Conservation (phyloP, 2,113 vertebrate genomes). For the Conger conger region DNA sequence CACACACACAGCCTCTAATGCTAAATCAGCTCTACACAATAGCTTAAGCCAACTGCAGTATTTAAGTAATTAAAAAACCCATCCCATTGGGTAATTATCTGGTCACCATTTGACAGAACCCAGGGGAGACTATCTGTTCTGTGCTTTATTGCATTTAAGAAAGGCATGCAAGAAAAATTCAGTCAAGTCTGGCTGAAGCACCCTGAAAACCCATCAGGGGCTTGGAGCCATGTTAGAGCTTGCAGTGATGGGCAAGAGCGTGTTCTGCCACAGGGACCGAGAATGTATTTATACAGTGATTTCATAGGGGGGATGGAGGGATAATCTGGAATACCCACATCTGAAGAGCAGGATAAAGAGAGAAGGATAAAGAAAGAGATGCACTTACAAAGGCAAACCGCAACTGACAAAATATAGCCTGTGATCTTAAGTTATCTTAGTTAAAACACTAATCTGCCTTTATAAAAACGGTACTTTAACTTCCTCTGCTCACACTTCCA, state of each 20-base stretch:
- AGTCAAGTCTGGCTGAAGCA: background rate
- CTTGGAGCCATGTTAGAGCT: background rate
- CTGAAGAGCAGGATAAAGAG: slow-evolving; percentile 29
- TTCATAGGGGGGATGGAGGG: background rate
- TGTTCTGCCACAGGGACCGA: slow-evolving; percentile 9
- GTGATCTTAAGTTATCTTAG: background rate
- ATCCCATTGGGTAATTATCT: background rate
- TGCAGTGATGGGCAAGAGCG: background rate
- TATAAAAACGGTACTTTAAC: background rate
- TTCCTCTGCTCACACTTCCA: background rate
- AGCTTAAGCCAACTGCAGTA: background rate
- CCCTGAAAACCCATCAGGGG: background rate
- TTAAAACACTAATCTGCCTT: background rate
- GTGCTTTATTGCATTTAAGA: slow-evolving; percentile 4
- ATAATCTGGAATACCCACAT: slow-evolving; percentile 22
- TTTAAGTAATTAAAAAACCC: background rate
- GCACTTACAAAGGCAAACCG: background rate
- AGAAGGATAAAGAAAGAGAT: slow-evolving; percentile 6
- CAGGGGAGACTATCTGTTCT: background rate
- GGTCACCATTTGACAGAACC: background rate
- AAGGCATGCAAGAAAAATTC: background rate
- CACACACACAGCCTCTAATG: background rate
- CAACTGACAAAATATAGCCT: background rate
- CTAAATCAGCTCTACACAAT: slow-evolving; percentile 50
- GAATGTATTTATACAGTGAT: background rate